Percentiles rank a stretch among this genome's conserved stretches.
Conservation (phyloP, 1,140 invertebrate genomes). For the Drosophila melanogaster region DNA sequence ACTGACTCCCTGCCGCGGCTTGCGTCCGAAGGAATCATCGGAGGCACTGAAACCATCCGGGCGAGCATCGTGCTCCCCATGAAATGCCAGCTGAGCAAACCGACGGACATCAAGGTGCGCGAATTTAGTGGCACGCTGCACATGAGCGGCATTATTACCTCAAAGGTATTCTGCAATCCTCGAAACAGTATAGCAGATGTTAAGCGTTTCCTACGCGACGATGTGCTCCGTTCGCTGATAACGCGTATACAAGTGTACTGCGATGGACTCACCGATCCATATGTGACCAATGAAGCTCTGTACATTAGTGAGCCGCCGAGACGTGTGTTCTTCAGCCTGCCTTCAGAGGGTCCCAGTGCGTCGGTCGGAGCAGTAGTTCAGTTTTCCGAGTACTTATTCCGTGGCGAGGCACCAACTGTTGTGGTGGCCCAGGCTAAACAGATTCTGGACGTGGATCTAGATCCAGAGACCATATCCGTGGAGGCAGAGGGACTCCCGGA, state of each 20-base stretch:
- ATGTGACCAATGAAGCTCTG: constrained; percentile 64
- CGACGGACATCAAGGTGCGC: constrained; percentile 58
- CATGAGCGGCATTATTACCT: constrained; percentile 69
- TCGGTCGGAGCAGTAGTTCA: constrained; percentile 42
- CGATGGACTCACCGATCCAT: constrained; percentile 77
- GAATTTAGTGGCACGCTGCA: constrained; percentile 72
- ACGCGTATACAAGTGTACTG: constrained; percentile 82
- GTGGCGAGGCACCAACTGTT: constrained; percentile 77
- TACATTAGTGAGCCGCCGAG: constrained; percentile 79
- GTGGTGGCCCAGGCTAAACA: constrained; percentile 78
- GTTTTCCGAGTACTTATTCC: constrained; percentile 82
- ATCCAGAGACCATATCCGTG: constrained; percentile 57
- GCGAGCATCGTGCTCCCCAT: constrained; percentile 73
- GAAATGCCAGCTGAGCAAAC: constrained; percentile 68
- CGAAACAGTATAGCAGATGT: constrained; percentile 74
- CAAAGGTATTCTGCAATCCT: constrained; percentile 71
- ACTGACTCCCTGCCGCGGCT: constrained; percentile 42
- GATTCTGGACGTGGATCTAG: constrained; percentile 75
- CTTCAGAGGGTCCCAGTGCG: constrained; percentile 24
- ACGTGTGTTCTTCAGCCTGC: constrained; percentile 74
- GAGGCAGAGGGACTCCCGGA: constrained; percentile 76
- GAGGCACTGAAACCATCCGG: constrained; percentile 39
- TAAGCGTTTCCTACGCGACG: constrained; percentile 74
- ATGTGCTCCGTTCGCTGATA: constrained; percentile 77
- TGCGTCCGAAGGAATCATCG: constrained; percentile 3